Base-by-base conservation (phyloP, 2,113 vertebrate genomes). In the Hippopotamus amphibius region DNA sequence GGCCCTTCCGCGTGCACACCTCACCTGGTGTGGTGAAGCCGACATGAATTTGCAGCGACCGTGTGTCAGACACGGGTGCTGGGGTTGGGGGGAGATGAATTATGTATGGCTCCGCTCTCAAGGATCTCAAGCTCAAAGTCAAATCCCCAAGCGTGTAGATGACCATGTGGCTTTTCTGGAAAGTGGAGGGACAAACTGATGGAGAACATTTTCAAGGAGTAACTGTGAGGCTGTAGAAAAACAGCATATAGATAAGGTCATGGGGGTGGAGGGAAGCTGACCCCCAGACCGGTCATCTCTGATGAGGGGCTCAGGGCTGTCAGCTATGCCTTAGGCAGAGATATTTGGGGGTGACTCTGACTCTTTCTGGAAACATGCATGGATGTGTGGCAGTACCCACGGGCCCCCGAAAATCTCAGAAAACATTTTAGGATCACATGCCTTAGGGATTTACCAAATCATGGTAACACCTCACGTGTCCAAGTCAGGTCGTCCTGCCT, bases 321-420 rank as follows among this genome's bases (percentile, higher is more conserved):
- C 43, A 37, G 22, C 41, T 79, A 22, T 80, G 33, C 37, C 11
- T 59, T 14, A 11, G 57, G 41, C 65, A 61, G n/a, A 80, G 82
- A 43, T 79, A 37, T 14, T n/a, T 77, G 26, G 24, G 26, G 9
- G 55, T 72, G 46, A 77, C 24, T 1, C 0, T 66, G 57, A 57
- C 46, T 88, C 48, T 86, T 93, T 93, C 33, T 88, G 59, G 87
- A 92, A 97, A 69, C 33, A 88, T 81, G 77, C 59, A 22, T 72
- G 53, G 94, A 74, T 79, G 24, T 2, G 3, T 83, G 28, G 41
- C 0, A 53, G 71, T 16, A 71, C 24, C 30, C 24, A 11, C 8
- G 57, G n/a, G 59, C 4, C 63, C 71, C 50, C n/a, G 63, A 72
- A 43, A 92, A 74, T 80, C 80, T 88, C 63, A 85, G 69, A 24